Conservation (phyloP, 2,888 invertebrate species). For the Balanococcus diminutus region DNA sequence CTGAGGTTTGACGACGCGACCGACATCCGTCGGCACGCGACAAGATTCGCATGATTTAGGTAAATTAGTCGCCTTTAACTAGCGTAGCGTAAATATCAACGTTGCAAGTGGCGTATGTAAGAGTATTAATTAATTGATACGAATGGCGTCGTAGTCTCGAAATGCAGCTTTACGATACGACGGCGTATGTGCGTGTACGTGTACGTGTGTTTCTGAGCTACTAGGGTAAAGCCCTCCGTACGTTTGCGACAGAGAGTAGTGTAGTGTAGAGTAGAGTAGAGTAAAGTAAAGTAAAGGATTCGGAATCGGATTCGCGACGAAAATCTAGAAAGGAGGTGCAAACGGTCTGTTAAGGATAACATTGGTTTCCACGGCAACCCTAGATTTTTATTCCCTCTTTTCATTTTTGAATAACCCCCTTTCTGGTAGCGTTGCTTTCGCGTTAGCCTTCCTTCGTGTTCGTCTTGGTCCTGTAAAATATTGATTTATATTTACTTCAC, state of each 20-base stretch:
- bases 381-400: conserved; percentile 44
- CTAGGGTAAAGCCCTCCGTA: conserved; percentile 48
- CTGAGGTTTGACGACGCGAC: no score
- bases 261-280: no score
- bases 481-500: conserved; percentile 36
- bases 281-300: no score
- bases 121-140: background rate
- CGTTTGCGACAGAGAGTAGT: background rate
- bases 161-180: background rate
- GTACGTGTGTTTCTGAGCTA: background rate
- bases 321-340: conserved; percentile 32
- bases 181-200: background rate
- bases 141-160: background rate
- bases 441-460: background rate
- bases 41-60: no score
- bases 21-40: no score
- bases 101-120: background rate
- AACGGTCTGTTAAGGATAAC: conserved; percentile 46
- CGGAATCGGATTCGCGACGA: conserved; percentile 21
- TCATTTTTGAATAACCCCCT: conserved; percentile 32
- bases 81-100: no score
- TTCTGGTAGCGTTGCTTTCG: background rate
- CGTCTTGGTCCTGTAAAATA: background rate
- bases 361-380: conserved; percentile 53
- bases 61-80: no score